Evolutionary conservation across 2,797 vertebrate species (phyloP), one percentile per base, ranked within the genome.

Genomic region (Tolypeutes matacus): DNA sequence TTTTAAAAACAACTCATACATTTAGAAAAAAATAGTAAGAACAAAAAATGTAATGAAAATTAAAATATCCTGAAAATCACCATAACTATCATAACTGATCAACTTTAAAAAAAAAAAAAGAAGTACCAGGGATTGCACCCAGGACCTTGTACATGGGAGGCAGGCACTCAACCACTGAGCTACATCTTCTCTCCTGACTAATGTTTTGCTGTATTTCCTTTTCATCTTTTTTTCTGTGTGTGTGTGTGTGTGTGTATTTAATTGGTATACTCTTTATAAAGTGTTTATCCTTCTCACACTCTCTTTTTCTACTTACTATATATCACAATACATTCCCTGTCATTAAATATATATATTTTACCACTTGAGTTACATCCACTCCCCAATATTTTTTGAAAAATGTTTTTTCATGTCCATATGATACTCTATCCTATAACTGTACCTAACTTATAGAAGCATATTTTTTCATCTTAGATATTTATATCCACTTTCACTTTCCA

Each of bases 41-140:
- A 62, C 14, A 91, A 86, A 95, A 95, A 93, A 70, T 23, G 78
- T 39, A 78, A 89, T 75, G 75, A 72, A 80, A 58, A 73, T 46
- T 2, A 73, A 82, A 70, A 58, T 29, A 75, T 69, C 81, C 31
- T 83, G 64, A 65, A 80, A 70, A 73, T 56, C 0, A 3, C 34
- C 27, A 62, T 17, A 25, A 39, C 67, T 93, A 17, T 69, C 80
- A 72, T 13, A 64, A 72, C 69, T 69, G 56, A 92, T 51, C 14
- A 36, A 77, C 46, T 46, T 46, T 46, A 6, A 11, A 39, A 39
- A 39, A 39, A 39, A 39, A 39, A 39, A 39, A 39, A 39, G 39
- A 39, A 9, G 46, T 46, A 46, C 46, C 46, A 8, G 46, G 7
- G 46, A 11, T 46, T 46, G 8, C 46, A 46, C 46, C 46, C 46